Evolutionary conservation across 1,140 invertebrate genomes (phyloP).

Genomic region (Heterodera schachtii): DNA sequence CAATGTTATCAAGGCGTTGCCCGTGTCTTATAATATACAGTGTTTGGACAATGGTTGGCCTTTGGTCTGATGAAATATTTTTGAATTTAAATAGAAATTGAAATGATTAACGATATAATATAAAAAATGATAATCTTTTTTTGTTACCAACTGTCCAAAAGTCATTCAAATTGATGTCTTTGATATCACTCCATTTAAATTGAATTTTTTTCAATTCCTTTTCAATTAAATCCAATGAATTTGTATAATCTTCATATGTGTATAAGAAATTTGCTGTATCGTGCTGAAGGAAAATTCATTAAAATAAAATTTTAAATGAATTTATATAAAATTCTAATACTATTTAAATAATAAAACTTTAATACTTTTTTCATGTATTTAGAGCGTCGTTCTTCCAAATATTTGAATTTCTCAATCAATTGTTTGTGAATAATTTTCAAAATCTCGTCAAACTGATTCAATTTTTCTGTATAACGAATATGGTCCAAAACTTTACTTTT

Average conservation of each 20-base stretch:
- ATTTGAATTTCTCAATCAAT: not conserved
- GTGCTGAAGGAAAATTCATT: not conserved
- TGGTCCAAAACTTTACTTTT: not conserved
- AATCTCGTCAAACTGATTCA: not conserved
- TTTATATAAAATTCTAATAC: no score
- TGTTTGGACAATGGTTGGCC: not conserved
- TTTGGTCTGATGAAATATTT: not conserved
- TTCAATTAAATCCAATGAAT: not conserved
- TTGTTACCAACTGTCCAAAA: not conserved
- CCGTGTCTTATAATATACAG: not conserved
- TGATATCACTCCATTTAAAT: not conserved
- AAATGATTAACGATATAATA: not conserved
- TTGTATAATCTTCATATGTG: not conserved
- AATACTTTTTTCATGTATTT: no score
- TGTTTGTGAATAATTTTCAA: not conserved
- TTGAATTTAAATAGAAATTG: no score
- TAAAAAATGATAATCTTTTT: not conserved
- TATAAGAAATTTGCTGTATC: not conserved
- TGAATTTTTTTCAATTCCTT: not conserved
- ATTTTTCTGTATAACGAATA: not conserved
- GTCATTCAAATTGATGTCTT: not conserved
- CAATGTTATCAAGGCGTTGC: not conserved
- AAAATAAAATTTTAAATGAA: no score
- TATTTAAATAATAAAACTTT: no score
- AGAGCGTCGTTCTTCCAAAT: not conserved